Evolutionary conservation across 2,888 invertebrate species (phyloP), one percentile per base, ranked within the genome.

Genomic region (Chrysolina oricalcia): DNA sequence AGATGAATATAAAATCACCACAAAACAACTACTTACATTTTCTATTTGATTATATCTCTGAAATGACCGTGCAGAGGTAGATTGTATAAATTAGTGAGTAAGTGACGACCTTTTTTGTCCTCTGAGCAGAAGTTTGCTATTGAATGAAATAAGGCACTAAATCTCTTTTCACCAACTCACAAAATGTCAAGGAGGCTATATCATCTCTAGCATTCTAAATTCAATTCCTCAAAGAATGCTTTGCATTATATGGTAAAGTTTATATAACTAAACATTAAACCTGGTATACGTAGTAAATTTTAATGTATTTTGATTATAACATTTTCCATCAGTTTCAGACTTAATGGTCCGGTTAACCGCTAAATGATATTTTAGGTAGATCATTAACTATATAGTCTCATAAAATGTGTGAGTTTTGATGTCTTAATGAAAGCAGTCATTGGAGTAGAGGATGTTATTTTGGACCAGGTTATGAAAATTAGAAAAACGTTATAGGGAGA

Each of bases 401-500:
- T 56, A 56, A 56, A 56, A 56, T 23, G 23, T 56, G 13, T 56
- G 56, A 21, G 56, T 23, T 56, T 11, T 21, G 23, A 23, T 56
- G 56, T 56, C 19, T 56, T 10, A 13, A 23, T 56, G 10, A 56
- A 23, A 21, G 19, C 10, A 35, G 35, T 46, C 46, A 46, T 46
- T 46, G n/a, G 4, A 2, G 46, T 46, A 46, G 46, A 46, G 15
- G 6, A 15, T 46, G 15, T 46, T 46, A 2, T n/a, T 46, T 15
- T 35, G 0, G 8, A 35, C 3, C 35, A 35, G 35, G 35, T 35
- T 3, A 35, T 35, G 8, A 6, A 35, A 35, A n/a, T n/a, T n/a
- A n/a, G n/a, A n/a, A n/a, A n/a, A n/a, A n/a, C n/a, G n/a, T n/a
- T n/a, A n/a, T n/a, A n/a, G n/a, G n/a, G n/a, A n/a, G n/a, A n/a